Percentiles rank a stretch among this genome's conserved stretches.
Conservation (phyloP, 2,797 vertebrate species). For the Acridotheres tristis region DNA sequence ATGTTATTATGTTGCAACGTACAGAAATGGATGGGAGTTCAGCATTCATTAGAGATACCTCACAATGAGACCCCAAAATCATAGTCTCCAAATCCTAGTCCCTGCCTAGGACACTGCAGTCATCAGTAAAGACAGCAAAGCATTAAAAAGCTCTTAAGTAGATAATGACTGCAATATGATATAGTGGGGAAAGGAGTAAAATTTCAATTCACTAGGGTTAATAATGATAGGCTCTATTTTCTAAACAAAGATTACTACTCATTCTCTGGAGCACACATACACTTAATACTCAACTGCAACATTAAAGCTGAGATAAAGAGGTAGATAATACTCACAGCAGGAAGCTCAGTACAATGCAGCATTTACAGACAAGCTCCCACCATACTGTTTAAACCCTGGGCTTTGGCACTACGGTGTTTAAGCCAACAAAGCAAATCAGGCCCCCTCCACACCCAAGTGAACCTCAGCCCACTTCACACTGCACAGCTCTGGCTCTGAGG, state of each 20-base stretch:
- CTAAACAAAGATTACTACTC: constrained; percentile 66
- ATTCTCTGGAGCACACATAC: constrained; percentile 51
- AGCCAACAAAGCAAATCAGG: not conserved
- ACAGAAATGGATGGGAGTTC: not conserved
- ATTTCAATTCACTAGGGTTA: constrained; percentile 58
- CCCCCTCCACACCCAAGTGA: not conserved
- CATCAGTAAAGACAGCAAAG: constrained; percentile 8
- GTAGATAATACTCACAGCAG: constrained; percentile 63
- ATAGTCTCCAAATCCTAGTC: constrained; percentile 5
- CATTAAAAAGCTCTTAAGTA: constrained; percentile 55
- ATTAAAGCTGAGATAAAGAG: constrained; percentile 68
- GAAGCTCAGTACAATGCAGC: constrained; percentile 32
- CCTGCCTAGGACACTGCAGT: not conserved
- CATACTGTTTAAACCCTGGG: not conserved
- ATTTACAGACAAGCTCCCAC: constrained; percentile 27
- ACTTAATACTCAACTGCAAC: constrained; percentile 56
- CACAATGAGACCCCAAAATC: not conserved
- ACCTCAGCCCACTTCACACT: not conserved
- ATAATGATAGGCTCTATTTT: constrained; percentile 28
- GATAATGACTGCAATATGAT: constrained; percentile 39
- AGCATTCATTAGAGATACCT: constrained; percentile 1
- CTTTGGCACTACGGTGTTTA: not conserved
- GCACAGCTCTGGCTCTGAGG: not conserved
- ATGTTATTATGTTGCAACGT: not conserved
- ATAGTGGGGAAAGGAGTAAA: constrained; percentile 18